Percentiles rank a stretch among this genome's conserved stretches.
Conservation (phyloP, 2,888 invertebrate genomes). For the Troides oblongomaculatus region DNA sequence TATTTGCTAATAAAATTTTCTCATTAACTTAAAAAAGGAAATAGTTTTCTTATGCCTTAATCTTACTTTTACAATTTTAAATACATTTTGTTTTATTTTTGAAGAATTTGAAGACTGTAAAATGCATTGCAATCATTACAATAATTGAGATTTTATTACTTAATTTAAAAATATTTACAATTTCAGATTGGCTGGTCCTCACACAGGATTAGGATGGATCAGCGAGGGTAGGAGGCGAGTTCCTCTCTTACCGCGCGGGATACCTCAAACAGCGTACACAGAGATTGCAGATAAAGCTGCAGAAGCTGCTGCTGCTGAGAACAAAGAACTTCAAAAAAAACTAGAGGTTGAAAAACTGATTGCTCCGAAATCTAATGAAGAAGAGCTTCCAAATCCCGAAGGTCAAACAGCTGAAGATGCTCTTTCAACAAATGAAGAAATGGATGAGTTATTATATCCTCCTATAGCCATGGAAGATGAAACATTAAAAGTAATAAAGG, state of each 20-base stretch:
- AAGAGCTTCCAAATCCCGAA: constrained; percentile 55
- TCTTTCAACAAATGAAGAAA: constrained; percentile 50
- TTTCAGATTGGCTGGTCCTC: constrained; percentile 82
- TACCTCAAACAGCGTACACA: constrained; percentile 91
- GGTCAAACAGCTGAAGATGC: constrained; percentile 56
- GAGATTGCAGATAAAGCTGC: constrained; percentile 91
- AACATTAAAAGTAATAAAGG: constrained; percentile 55
- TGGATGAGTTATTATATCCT: constrained; percentile 57
- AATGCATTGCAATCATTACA: no score
- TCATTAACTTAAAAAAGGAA: no score
- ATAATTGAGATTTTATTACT: no score
- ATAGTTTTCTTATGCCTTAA: no score
- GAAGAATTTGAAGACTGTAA: no score
- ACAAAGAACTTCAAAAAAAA: constrained; percentile 62
- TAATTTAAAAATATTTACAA: not conserved
- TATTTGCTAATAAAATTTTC: no score
- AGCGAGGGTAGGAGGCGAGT: constrained; percentile 91
- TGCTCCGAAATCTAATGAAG: constrained; percentile 59
- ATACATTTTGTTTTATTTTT: no score
- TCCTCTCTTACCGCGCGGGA: constrained; percentile 90
- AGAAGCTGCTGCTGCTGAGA: constrained; percentile 60
- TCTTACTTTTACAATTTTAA: no score
- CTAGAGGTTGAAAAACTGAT: constrained; percentile 62
- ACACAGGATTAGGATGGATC: constrained; percentile 88
- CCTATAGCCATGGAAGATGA: constrained; percentile 74